Base-by-base conservation (phyloP, 2,888 invertebrate species). In the Agrotis exclamationis region DNA sequence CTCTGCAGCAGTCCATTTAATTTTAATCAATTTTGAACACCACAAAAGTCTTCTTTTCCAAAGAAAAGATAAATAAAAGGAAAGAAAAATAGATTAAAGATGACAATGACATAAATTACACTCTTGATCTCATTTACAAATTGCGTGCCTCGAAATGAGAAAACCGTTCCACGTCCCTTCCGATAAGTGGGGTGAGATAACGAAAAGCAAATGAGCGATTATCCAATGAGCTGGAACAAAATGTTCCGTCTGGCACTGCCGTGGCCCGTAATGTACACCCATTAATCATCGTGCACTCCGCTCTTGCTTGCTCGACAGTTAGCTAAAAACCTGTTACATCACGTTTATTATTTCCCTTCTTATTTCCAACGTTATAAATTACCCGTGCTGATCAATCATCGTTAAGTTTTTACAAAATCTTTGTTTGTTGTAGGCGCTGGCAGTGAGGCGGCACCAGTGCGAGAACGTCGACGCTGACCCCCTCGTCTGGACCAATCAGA, bases 401-500 rank as follows among this genome's bases (percentile, higher is more conserved):
- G 75, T 84, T 86, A 79, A 70, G 76, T 71, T 79, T 82, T 87
- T 85, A 85, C 80, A 85, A 84, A 79, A 83, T 82, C 81, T 80
- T 89, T 89, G 90, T 91, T 91, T 87, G 74, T 84, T 80, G 68
- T 86, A 98, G 98, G 98, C 98, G 60, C 95, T 99, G 84, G 98
- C 98, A 51, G 98, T 99, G 86, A 96, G 99, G 84, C 97, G 99
- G 85, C 97, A 98, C 90, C 98, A 98, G 91, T 98, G 98, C 91
- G 99, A 99, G 91, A 98, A 97, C 85, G 97, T 98, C 73, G 98
- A 99, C 91, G 98, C 98, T 7, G 99, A 99, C 96, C 99, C 99
- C 63, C 96, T 99, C 85, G 99, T 99, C 65, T 99, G 99, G 99
- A 99, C 99, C 86, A 99, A 99, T 96, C 98, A 98, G 91, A 97